A percentile compares a stretch with the other conserved stretches of the same genome.
These are phyloP conservation scores for Merodon equestris DNA, from an alignment of 2,888 invertebrate genomes.

Conservation along the genomic window DNA sequence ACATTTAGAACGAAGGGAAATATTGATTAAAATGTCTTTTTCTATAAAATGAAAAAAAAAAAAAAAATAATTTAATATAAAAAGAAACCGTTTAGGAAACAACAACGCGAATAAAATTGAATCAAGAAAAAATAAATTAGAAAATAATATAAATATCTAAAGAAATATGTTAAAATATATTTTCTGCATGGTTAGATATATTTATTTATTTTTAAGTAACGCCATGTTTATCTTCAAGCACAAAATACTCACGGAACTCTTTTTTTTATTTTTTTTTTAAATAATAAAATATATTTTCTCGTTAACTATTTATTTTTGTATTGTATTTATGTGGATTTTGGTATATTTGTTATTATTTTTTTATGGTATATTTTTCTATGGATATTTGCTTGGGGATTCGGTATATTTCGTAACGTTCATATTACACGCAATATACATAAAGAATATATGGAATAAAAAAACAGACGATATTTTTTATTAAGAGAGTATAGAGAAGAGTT, in stretches of 20 bases:
- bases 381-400: constrained; percentile 67
- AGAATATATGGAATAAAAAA: constrained; percentile 71
- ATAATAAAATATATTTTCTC: constrained; percentile 61
- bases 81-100: constrained; percentile 34
- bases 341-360: constrained; percentile 44
- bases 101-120: constrained; percentile 55
- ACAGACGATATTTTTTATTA: constrained; percentile 76
- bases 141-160: constrained; percentile 15
- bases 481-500: constrained; percentile 81
- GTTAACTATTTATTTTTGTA: constrained; percentile 57
- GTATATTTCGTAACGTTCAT: constrained; percentile 57
- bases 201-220: constrained; percentile 20
- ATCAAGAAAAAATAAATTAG: constrained; percentile 26
- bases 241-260: constrained; percentile 69
- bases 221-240: constrained; percentile 56
- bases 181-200: constrained; percentile 1
- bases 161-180: constrained; percentile 8
- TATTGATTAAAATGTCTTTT: too few species aligned
- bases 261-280: constrained; percentile 11
- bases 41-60: constrained; percentile 28
- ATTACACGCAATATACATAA: constrained; percentile 69
- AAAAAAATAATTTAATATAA: constrained; percentile 17
- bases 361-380: constrained; percentile 59
- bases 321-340: constrained; percentile 50
- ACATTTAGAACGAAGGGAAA: constrained; percentile 59